A percentile compares a stretch with the other conserved stretches of the same genome.
Evolutionary conservation across 2,113 vertebrate genomes (phyloP).

Genomic region (Grantiella picta): DNA sequence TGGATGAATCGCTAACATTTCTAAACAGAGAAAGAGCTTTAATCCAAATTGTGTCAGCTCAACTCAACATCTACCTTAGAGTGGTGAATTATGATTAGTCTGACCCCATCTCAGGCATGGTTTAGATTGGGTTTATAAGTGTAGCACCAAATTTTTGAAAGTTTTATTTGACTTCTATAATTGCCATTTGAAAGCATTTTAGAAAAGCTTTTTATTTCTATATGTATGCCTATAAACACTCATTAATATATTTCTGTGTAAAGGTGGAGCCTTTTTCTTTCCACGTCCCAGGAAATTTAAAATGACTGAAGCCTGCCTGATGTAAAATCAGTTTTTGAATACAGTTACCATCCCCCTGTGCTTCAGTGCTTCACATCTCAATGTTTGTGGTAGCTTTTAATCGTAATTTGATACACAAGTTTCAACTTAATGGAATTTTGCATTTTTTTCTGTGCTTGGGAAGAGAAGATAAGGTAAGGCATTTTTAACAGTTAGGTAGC

Average conservation of each 20-base stretch:
- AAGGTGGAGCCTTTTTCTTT: neutral
- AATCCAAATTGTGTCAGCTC: neutral
- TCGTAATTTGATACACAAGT: neutral
- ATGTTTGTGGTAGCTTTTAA: neutral
- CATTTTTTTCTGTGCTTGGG: neutral
- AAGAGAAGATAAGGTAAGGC: neutral
- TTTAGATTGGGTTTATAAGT: neutral
- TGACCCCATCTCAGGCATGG: neutral
- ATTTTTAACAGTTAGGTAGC: neutral
- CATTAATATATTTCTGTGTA: neutral
- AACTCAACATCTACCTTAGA: neutral
- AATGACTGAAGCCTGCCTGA: neutral
- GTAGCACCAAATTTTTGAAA: neutral
- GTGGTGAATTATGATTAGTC: neutral
- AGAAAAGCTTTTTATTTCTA: neutral
- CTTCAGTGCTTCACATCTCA: neutral
- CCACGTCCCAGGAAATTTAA: neutral
- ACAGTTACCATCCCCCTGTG: neutral
- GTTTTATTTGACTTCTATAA: neutral
- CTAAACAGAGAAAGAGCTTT: neutral
- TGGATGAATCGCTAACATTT: neutral
- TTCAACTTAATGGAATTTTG: neutral
- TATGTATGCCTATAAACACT: neutral
- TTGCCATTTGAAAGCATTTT: neutral
- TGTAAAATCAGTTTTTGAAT: neutral